These are phyloP conservation scores for Chymomyza procnemis DNA, from an alignment of 2,888 invertebrate genomes.

Conservation along the genomic window DNA sequence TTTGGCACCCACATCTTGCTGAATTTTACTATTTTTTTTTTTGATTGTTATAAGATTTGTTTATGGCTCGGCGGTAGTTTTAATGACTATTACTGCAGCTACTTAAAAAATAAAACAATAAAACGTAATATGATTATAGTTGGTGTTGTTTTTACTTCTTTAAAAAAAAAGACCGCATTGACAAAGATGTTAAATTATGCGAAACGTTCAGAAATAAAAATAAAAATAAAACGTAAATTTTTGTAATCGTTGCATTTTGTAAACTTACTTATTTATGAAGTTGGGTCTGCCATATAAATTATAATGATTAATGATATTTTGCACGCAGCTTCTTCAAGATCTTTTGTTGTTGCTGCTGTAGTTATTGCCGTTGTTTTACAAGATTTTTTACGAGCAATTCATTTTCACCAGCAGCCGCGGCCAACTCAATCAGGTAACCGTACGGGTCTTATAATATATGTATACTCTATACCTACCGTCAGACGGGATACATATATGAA, in stretches of 20 bases:
- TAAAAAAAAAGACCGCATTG: slow-evolving; percentile 31
- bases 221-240: slow-evolving; percentile 17
- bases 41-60: slow-evolving; percentile 8
- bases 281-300: slow-evolving; percentile 62
- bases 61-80: slow-evolving; percentile 25
- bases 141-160: not conserved
- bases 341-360: slow-evolving; percentile 25
- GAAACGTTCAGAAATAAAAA: slow-evolving; percentile 41
- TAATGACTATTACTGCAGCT: slow-evolving; percentile 1
- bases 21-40: slow-evolving; percentile 14
- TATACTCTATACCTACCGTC: too few species aligned
- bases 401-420: slow-evolving; percentile 58
- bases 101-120: too few species aligned
- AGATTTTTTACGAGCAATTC: slow-evolving; percentile 68
- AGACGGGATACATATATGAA: too few species aligned
- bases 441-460: not conserved
- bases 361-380: slow-evolving; percentile 62
- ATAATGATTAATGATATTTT: slow-evolving; percentile 70
- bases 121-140: not conserved
- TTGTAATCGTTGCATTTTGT: slow-evolving; percentile 18
- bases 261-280: slow-evolving; percentile 55
- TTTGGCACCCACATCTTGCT: slow-evolving; percentile 1
- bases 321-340: slow-evolving; percentile 61
- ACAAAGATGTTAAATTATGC: slow-evolving; percentile 62
- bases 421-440: slow-evolving; percentile 51